Percentiles rank a stretch among this genome's conserved stretches.
Conservation (phyloP, 2,888 invertebrate genomes). For the Ichneumoninae sp. region DNA sequence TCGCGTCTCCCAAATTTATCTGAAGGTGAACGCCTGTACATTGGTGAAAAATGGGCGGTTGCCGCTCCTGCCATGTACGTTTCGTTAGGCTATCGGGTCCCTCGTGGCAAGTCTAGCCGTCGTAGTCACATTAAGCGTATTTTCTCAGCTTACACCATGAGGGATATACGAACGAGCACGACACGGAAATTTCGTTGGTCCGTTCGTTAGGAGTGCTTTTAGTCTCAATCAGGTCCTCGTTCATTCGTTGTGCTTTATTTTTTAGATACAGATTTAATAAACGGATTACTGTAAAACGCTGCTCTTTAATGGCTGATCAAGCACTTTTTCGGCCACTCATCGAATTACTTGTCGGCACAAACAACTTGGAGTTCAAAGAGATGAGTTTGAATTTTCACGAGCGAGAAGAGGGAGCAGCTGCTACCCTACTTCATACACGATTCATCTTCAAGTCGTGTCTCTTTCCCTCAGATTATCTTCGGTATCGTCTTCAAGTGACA, state of each 20-base stretch:
- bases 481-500: background rate
- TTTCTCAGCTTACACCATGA: background rate
- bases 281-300: constrained; percentile 53
- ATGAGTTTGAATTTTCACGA: background rate
- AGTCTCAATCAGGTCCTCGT: constrained; percentile 36
- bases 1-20: constrained; percentile 34
- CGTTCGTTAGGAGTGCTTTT: constrained; percentile 50
- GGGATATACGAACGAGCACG: background rate
- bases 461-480: background rate
- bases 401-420: background rate
- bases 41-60: background rate
- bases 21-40: constrained; percentile 9
- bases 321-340: constrained; percentile 37
- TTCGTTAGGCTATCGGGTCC: constrained; percentile 8
- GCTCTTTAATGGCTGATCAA: constrained; percentile 56
- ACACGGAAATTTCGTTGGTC: constrained; percentile 51
- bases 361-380: constrained; percentile 22
- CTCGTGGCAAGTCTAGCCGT: background rate
- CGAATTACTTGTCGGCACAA: constrained; percentile 27
- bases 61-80: background rate
- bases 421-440: constrained; percentile 26
- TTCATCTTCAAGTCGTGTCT: constrained; percentile 41
- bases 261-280: constrained; percentile 54
- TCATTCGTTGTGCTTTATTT: constrained; percentile 63
- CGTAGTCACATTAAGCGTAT: background rate